Evolutionary conservation across 2,888 invertebrate species (phyloP).

Genomic region (Nomada fabriciana): DNA sequence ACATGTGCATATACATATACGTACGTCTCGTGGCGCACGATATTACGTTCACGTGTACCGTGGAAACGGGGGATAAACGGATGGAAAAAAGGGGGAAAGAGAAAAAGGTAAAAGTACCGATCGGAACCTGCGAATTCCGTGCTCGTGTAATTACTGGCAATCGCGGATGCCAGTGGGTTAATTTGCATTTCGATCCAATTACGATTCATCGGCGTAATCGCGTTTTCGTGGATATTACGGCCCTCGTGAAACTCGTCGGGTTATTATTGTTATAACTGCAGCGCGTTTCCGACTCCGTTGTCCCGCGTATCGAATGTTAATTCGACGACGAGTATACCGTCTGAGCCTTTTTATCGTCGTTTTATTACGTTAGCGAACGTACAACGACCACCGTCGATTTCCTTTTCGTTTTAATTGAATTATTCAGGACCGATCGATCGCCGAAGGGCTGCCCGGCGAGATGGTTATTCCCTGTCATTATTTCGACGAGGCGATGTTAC

Average conservation of each 20-base stretch:
- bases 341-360: constrained; percentile 18
- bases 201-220: constrained; percentile 57
- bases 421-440: neutral
- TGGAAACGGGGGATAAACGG: neutral
- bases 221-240: constrained; percentile 46
- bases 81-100: neutral
- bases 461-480: neutral
- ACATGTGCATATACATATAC: constrained; percentile 2
- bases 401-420: constrained; percentile 21
- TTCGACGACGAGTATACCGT: neutral
- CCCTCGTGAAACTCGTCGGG: neutral
- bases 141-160: constrained; percentile 48
- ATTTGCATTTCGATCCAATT: constrained; percentile 66
- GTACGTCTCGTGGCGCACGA: constrained; percentile 22
- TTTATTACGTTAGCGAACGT: constrained; percentile 8
- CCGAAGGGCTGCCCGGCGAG: neutral
- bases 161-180: constrained; percentile 10
- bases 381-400: neutral
- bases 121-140: constrained; percentile 30
- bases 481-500: neutral
- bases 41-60: neutral
- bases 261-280: constrained; percentile 34
- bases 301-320: constrained; percentile 41
- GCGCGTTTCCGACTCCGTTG: constrained; percentile 20
- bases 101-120: neutral